A percentile compares a stretch with the other conserved stretches of the same genome.
Evolutionary conservation across 2,113 vertebrate genomes (phyloP).

Genomic region (Rhinolophus ferrumequinum): DNA sequence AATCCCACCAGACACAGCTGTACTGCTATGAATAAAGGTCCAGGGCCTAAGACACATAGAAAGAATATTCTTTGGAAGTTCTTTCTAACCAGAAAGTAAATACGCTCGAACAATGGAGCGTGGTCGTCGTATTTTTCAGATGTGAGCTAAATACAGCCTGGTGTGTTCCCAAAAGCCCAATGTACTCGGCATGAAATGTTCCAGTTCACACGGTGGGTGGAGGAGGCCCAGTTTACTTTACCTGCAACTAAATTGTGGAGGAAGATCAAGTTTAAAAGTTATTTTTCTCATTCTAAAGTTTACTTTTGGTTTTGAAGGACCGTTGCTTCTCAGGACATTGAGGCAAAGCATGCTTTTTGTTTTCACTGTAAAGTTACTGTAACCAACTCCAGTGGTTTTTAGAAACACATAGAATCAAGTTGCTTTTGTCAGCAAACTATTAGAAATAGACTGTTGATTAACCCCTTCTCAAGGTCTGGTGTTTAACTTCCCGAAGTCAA

Average conservation of each 20-base stretch:
- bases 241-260: background rate
- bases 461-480: background rate
- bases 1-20: background rate
- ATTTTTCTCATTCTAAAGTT: conserved; percentile 49
- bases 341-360: background rate
- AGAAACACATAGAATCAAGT: background rate
- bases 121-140: background rate
- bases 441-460: conserved; percentile 12
- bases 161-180: background rate
- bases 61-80: background rate
- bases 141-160: background rate
- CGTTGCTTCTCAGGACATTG: background rate
- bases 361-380: conserved; percentile 53
- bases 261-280: background rate
- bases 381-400: background rate
- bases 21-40: background rate
- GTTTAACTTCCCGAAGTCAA: conserved; percentile 52
- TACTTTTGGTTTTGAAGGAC: conserved; percentile 21
- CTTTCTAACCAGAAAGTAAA: conserved; percentile 7
- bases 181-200: background rate
- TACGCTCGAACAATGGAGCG: background rate
- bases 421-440: background rate
- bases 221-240: background rate
- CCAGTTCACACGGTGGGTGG: background rate
- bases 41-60: background rate